Evolutionary conservation across 92 coral and sea anemone species (phyloP), one percentile per base, ranked within the genome.

Genomic region (Umimayanthus kanabou): DNA sequence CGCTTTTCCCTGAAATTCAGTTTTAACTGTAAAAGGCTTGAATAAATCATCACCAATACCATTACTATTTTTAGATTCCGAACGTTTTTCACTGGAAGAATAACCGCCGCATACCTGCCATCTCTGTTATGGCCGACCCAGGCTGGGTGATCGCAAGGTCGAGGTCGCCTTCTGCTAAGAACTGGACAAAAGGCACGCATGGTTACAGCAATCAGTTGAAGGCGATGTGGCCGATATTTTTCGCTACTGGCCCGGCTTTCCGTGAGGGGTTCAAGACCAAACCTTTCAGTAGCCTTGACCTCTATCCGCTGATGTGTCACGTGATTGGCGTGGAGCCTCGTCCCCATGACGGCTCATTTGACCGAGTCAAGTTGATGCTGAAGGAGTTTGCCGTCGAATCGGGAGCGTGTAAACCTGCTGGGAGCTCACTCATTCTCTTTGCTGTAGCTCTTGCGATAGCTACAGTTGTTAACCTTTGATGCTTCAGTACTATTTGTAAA

Each of bases 51-150:
- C n/a, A n/a, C n/a, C n/a, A n/a, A n/a, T n/a, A n/a, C n/a, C n/a
- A n/a, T 33, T 33, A 33, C 37, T 50, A 11, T 50, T 50, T 7
- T 53, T 14, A 13, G 58, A 18, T 95, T 37, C 97, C 97, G 11
- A 92, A 89, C 4, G 86, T 76, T 20, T 91, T 92, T 78, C 98
- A 95, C 91, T 97, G 96, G 93, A 94, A 92, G 50, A 85, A 93
- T 86, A 97, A 95, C 81, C 93, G 97, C 39, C 89, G 99, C 25
- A 90, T 94, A 53, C 98, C 99, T 47, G 96, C 95, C 2, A 92
- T 97, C 72, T 95, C 84, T 25, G 69, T 95, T 22, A 89, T 93
- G 71, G 90, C 96, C 7, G 92, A 94, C 22, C 76, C 90, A 2
- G 99, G 98, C 18, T 97, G 96, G 96, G 87, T 90, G 23, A 88